These are phyloP conservation scores for Heliconius congener DNA, from an alignment of 1,140 invertebrate species.

Conservation along the genomic window DNA sequence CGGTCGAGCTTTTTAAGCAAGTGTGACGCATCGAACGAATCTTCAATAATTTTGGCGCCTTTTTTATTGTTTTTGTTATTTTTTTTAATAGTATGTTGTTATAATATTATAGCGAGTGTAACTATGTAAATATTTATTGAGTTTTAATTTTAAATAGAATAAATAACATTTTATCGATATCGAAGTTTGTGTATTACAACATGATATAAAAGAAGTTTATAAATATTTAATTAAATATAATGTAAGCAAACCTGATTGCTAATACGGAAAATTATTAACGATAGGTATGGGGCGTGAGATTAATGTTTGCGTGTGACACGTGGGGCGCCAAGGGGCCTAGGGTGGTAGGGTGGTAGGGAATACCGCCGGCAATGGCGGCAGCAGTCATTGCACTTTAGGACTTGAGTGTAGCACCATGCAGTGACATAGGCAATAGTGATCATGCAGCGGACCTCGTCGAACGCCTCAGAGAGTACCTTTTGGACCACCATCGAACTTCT, in stretches of 20 bases:
- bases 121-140: too few species aligned
- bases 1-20: slow-evolving; percentile 18
- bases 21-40: not conserved
- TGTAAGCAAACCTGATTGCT: slow-evolving; percentile 53
- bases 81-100: too few species aligned
- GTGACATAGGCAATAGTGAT: slow-evolving; percentile 35
- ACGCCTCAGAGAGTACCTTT: slow-evolving; percentile 71
- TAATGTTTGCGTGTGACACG: slow-evolving; percentile 76
- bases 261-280: slow-evolving; percentile 53
- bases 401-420: slow-evolving; percentile 61
- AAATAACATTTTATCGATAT: too few species aligned
- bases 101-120: too few species aligned
- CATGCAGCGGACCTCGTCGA: slow-evolving; percentile 72
- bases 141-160: too few species aligned
- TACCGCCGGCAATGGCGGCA: slow-evolving; percentile 56
- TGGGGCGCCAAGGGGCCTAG: slow-evolving; percentile 52
- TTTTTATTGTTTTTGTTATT: not conserved
- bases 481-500: slow-evolving; percentile 80
- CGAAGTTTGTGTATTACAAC: not conserved
- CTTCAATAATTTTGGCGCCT: slow-evolving; percentile 1
- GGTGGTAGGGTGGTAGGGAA: slow-evolving; percentile 50
- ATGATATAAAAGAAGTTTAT: not conserved
- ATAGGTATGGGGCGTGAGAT: slow-evolving; percentile 66
- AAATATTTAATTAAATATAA: slow-evolving; percentile 43
- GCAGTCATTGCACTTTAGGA: slow-evolving; percentile 75